phyloP scores from a whole-genome alignment of 1,140 invertebrate genomes.

The Neodiprion fabricii region DNA sequence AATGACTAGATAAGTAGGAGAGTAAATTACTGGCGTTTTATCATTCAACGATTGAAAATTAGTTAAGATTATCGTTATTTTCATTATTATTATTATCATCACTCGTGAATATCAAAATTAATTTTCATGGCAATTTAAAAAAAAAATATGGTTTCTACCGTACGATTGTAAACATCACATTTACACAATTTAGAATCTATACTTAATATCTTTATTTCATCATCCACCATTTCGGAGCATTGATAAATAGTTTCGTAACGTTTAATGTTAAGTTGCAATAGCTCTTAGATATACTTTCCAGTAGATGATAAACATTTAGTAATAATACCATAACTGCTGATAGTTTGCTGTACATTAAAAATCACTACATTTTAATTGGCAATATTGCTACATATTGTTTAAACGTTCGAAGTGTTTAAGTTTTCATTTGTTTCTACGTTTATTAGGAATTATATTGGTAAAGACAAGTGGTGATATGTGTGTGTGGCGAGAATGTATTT shows the following conservation, averaged over 20 bases:
- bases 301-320: slow-evolving; percentile 28
- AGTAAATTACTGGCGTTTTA: too few species aligned
- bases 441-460: slow-evolving; percentile 41
- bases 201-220: slow-evolving; percentile 13
- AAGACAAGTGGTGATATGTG: slow-evolving; percentile 35
- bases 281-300: slow-evolving; percentile 29
- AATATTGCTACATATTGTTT: slow-evolving; percentile 46
- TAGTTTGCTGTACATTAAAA: slow-evolving; percentile 40
- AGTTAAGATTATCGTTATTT: not conserved
- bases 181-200: not conserved
- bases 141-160: not conserved
- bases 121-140: not conserved
- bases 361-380: slow-evolving; percentile 30
- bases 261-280: slow-evolving; percentile 13
- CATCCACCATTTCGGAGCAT: slow-evolving; percentile 5
- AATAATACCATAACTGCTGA: slow-evolving; percentile 25
- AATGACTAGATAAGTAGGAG: too few species aligned
- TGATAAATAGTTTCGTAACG: not conserved
- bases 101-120: not conserved
- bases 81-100: not conserved
- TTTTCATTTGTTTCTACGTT: slow-evolving; percentile 50
- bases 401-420: slow-evolving; percentile 41
- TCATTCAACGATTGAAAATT: not conserved
- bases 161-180: not conserved
- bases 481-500: slow-evolving; percentile 53